These are phyloP conservation scores for Zaprionus vittiger DNA, from an alignment of 1,140 invertebrate species.

Conservation along the genomic window DNA sequence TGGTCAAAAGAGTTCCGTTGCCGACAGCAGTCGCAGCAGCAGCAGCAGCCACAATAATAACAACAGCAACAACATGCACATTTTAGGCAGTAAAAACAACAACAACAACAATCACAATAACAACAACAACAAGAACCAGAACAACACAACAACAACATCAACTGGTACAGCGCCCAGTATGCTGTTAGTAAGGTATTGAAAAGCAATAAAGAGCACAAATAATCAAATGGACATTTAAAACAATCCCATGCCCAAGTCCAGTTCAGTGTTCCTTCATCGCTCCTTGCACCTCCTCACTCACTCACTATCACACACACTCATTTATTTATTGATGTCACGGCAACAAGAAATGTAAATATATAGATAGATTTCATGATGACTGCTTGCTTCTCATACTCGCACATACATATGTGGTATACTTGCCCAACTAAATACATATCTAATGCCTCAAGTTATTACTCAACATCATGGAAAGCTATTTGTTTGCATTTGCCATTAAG, in stretches of 20 bases:
- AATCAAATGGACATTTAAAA: conserved; percentile 21
- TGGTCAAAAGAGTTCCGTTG: conserved; percentile 42
- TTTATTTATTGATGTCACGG: conserved; percentile 1
- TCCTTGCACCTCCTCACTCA: conserved; percentile 46
- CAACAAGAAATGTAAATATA: conserved; percentile 52
- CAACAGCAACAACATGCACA: conserved; percentile 48
- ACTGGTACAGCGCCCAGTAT: conserved; percentile 72
- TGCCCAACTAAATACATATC: conserved; percentile 22
- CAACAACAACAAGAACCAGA: conserved; percentile 46
- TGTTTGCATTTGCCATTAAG: conserved; percentile 44
- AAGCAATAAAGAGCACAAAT: conserved; percentile 23
- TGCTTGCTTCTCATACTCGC: conserved; percentile 29
- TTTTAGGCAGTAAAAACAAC: conserved; percentile 61
- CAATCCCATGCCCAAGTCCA: conserved; percentile 23
- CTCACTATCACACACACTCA: conserved; percentile 27
- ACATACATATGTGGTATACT: conserved; percentile 11
- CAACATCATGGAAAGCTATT: conserved; percentile 30
- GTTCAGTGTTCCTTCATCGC: conserved; percentile 45
- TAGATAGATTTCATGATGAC: conserved; percentile 19
- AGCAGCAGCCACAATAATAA: conserved; percentile 25
- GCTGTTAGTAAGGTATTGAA: conserved; percentile 84
- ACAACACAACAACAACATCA: conserved; percentile 58
- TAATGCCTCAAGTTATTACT: conserved; percentile 10
- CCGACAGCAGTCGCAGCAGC: conserved; percentile 3
- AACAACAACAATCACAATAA: conserved; percentile 47